Conservation (phyloP, 2,888 invertebrate genomes). For the Coremacera marginata region DNA sequence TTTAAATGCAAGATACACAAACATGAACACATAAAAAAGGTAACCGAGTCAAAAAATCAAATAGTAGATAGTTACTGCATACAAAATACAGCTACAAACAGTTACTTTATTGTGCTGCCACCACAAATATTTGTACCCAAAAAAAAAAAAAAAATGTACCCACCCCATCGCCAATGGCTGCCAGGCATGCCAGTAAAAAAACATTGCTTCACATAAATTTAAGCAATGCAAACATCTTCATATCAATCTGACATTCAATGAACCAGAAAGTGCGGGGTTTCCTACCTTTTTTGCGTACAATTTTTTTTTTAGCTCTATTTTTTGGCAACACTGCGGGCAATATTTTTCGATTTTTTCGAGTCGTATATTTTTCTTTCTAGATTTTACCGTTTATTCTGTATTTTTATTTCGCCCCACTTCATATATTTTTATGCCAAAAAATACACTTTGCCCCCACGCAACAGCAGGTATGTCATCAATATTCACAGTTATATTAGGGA, state of each 20-base stretch:
- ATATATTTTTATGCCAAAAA: not conserved
- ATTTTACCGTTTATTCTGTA: not conserved
- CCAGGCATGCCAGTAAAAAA: too few relatives aligned
- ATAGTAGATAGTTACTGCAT: too few relatives aligned
- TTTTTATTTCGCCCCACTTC: not conserved
- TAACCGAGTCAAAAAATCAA: too few relatives aligned
- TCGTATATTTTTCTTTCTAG: not conserved
- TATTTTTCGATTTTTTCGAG: not conserved
- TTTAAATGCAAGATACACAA: too few relatives aligned
- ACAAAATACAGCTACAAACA: too few relatives aligned
- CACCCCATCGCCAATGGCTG: too few relatives aligned
- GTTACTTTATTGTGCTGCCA: too few relatives aligned
- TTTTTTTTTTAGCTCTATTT: not conserved
- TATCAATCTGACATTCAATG: constrained; percentile 29
- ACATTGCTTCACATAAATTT: not conserved
- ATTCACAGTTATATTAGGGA: not conserved
- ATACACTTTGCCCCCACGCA: not conserved
- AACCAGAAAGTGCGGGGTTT: constrained; percentile 28
- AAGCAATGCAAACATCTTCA: constrained; percentile 31
- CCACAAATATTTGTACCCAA: too few relatives aligned
- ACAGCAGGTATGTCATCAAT: constrained; percentile 21
- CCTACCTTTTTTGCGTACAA: not conserved
- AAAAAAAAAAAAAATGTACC: too few relatives aligned
- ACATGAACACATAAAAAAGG: too few relatives aligned
- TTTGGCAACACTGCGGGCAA: not conserved